A percentile compares a stretch with the other conserved stretches of the same genome.
Evolutionary conservation across 2,797 vertebrate genomes (phyloP).

Genomic region (Petrocephalus schoutedeni): DNA sequence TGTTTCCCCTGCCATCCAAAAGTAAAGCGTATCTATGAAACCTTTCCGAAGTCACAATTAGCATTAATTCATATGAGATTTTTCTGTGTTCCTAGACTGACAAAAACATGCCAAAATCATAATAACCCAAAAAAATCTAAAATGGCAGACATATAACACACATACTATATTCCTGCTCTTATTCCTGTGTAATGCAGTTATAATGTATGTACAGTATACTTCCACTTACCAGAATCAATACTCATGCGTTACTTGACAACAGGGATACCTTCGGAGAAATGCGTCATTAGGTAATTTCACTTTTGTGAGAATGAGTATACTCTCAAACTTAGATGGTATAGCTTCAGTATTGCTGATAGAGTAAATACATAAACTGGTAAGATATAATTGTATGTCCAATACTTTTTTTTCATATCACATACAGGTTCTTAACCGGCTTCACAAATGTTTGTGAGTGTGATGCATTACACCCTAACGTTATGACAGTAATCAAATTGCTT

Average conservation of each 20-base stretch:
- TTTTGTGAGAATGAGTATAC: neutral
- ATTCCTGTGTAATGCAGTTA: neutral
- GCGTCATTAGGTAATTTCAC: neutral
- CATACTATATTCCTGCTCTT: too few relatives aligned
- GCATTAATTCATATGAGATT: neutral
- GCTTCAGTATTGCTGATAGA: neutral
- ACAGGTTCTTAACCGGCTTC: too few relatives aligned
- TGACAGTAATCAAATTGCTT: too few relatives aligned
- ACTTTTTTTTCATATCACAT: neutral
- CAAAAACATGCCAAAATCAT: neutral
- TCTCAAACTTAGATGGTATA: neutral
- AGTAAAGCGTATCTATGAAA: neutral
- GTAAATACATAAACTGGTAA: neutral
- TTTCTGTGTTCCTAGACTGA: neutral
- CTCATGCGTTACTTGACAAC: neutral
- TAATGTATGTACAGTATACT: neutral
- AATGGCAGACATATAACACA: neutral
- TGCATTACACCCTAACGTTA: too few relatives aligned
- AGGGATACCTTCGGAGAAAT: neutral
- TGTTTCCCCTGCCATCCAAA: neutral
- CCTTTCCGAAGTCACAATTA: neutral
- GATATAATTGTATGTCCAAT: neutral
- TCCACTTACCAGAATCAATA: neutral
- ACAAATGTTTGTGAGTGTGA: neutral
- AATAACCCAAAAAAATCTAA: neutral